Conservation (phyloP, 2,113 vertebrate genomes). For the Spermophilus dauricus region DNA sequence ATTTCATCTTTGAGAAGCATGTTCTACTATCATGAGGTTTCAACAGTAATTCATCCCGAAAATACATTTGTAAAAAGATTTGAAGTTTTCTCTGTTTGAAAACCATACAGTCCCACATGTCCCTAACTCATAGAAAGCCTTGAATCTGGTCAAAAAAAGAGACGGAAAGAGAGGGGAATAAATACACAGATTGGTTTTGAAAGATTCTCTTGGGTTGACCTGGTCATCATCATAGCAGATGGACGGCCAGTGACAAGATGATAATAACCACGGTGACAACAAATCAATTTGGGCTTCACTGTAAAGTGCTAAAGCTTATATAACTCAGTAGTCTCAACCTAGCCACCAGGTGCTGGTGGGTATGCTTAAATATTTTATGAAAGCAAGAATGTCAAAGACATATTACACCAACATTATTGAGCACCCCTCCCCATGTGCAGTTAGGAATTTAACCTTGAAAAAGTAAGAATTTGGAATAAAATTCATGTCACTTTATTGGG, state of each 20-base stretch:
- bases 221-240: not conserved
- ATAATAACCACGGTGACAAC: not conserved
- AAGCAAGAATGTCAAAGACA: not conserved
- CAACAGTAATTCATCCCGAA: constrained; percentile 17
- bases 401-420: not conserved
- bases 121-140: not conserved
- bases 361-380: not conserved
- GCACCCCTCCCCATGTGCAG: no score
- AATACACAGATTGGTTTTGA: constrained; percentile 24
- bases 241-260: not conserved
- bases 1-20: not conserved
- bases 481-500: not conserved
- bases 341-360: not conserved
- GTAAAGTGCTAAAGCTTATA: not conserved
- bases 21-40: not conserved
- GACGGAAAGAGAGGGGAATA: not conserved
- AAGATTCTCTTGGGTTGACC: not conserved
- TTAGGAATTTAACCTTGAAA: not conserved
- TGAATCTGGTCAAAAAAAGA: not conserved
- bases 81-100: constrained; percentile 7
- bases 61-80: constrained; percentile 36
- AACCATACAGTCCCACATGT: not conserved
- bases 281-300: not conserved
- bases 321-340: not conserved
- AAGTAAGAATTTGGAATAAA: constrained; percentile 39